Conservation (phyloP, 2,113 vertebrate species). For the Thunnus maccoyii region DNA sequence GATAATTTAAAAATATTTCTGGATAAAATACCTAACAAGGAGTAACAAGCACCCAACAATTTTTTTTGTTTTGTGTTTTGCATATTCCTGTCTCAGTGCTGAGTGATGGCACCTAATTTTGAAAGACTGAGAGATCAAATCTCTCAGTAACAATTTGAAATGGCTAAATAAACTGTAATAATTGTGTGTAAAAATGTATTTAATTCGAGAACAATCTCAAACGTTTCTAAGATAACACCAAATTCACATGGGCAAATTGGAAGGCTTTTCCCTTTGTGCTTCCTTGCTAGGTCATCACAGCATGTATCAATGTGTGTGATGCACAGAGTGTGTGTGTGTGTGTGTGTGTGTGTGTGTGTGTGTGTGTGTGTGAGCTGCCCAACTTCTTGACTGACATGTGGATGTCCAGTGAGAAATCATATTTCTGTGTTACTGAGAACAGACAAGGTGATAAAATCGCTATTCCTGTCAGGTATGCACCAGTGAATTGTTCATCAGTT, state of each 20-base stretch:
- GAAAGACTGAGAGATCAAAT: not conserved
- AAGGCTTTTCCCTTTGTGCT: not conserved
- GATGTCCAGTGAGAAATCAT: constrained; percentile 77
- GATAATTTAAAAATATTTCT: no score
- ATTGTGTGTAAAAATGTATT: not conserved
- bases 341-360: constrained; percentile 13
- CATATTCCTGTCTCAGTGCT: not conserved
- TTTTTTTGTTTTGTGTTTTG: not conserved
- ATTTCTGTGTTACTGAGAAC: constrained; percentile 65
- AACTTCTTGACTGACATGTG: constrained; percentile 77
- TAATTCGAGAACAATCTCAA: not conserved
- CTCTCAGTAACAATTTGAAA: not conserved
- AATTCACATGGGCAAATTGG: constrained; percentile 3
- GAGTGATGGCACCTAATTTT: not conserved
- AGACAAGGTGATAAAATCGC: constrained; percentile 78
- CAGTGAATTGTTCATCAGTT: constrained; percentile 83
- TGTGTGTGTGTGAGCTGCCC: constrained; percentile 28
- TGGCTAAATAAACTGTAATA: not conserved
- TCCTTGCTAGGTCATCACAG: constrained; percentile 8
- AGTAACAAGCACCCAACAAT: not conserved
- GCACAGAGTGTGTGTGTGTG: constrained; percentile 4
- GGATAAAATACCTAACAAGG: no score
- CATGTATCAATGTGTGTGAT: not conserved
- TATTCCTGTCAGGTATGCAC: constrained; percentile 85
- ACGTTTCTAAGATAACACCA: constrained; percentile 1